A percentile compares a stretch with the other conserved stretches of the same genome.
Conservation (phyloP, 2,888 invertebrate genomes). For the Scelioninae gen. 1 region DNA sequence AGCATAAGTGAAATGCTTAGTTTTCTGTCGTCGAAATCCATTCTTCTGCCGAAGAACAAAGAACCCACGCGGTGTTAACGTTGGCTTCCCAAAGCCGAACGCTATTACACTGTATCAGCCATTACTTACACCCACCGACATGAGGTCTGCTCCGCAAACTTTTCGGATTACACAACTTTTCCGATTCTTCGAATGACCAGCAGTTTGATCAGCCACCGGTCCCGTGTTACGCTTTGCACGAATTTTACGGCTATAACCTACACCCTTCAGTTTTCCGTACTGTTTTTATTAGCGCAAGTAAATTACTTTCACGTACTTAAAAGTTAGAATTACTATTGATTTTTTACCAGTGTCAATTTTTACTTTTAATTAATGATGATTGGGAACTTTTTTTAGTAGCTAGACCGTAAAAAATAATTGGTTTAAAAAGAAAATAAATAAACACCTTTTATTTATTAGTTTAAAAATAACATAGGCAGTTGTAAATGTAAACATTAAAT, state of each 20-base stretch:
- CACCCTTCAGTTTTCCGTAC: slow-evolving; percentile 12
- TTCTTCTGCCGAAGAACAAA: slow-evolving; percentile 69
- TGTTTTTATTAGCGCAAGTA: slow-evolving; percentile 34
- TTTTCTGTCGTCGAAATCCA: slow-evolving; percentile 59
- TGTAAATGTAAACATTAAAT: no score
- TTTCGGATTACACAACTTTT: slow-evolving; percentile 81
- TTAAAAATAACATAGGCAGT: no score
- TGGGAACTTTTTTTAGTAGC: no score
- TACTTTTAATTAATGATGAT: no score
- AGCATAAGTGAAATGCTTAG: slow-evolving; percentile 64
- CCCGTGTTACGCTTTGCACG: slow-evolving; percentile 35
- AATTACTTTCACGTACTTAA: slow-evolving; percentile 22
- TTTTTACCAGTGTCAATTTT: no score
- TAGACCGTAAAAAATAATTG: no score
- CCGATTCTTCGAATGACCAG: slow-evolving; percentile 80
- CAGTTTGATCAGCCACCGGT: slow-evolving; percentile 76
- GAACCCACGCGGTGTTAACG: slow-evolving; percentile 72
- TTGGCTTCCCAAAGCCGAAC: slow-evolving; percentile 68
- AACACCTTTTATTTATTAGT: no score
- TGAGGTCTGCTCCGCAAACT: slow-evolving; percentile 74
- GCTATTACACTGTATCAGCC: slow-evolving; percentile 78
- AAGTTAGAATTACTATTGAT: slow-evolving; percentile 14
- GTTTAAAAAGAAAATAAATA: no score
- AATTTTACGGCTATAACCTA: slow-evolving; percentile 42
- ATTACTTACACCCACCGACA: slow-evolving; percentile 75